Percentiles rank a stretch among this genome's conserved stretches.
phyloP scores from a whole-genome alignment of 2,113 vertebrate species.

The Dermatemys mawii region DNA sequence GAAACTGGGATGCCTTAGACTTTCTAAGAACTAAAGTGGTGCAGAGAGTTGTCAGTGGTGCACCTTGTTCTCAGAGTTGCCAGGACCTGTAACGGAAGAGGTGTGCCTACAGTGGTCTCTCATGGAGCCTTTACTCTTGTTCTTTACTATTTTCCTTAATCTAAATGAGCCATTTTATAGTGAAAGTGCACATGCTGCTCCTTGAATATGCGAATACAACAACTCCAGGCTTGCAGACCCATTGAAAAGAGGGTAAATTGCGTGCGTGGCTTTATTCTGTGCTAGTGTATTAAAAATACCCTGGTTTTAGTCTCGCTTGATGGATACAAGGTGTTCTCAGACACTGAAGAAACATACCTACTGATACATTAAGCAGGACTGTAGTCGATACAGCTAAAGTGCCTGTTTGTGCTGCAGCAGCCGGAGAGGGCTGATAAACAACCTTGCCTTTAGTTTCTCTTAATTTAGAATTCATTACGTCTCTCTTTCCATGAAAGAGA shows the following conservation, averaged over 20 bases:
- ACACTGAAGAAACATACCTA: constrained; percentile 31
- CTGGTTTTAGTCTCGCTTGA: not conserved
- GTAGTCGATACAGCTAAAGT: constrained; percentile 36
- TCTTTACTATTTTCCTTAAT: not conserved
- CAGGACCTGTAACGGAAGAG: not conserved
- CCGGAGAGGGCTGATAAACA: constrained; percentile 24
- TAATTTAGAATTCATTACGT: constrained; percentile 79
- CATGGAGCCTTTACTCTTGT: not conserved
- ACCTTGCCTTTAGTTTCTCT: constrained; percentile 63
- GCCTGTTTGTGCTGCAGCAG: constrained; percentile 37
- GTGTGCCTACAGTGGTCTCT: not conserved
- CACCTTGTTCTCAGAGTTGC: not conserved
- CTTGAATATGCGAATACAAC: not conserved
- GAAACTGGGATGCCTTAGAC: not conserved
- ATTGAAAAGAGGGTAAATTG: not conserved
- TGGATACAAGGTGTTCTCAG: not conserved
- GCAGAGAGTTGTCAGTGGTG: too few relatives aligned
- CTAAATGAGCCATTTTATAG: not conserved
- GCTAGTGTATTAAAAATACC: not conserved
- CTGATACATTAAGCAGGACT: constrained; percentile 47
- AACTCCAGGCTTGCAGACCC: not conserved
- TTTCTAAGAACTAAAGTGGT: not conserved
- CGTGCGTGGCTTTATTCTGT: not conserved
- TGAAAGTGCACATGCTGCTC: fast-evolving
- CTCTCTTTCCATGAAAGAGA: constrained; percentile 82